phyloP scores from a whole-genome alignment of 2,113 vertebrate species.

The Hippolais icterina region DNA sequence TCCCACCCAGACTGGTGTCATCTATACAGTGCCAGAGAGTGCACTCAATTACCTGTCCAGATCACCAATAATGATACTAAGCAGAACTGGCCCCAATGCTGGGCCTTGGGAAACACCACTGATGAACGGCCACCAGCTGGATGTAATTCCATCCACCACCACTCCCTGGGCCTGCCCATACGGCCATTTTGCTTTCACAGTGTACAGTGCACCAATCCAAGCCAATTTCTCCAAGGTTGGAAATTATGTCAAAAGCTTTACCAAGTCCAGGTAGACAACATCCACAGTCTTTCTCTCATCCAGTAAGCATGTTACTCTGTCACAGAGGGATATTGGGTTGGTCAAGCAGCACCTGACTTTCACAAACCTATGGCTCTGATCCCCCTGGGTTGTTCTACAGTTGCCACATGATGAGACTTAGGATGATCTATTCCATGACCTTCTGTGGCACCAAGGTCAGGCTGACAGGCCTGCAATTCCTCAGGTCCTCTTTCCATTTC shows the following conservation, averaged over 20 bases:
- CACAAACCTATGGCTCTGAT: background rate
- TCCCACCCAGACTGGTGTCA: background rate
- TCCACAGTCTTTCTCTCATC: background rate
- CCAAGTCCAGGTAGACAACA: background rate
- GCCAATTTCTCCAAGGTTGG: background rate
- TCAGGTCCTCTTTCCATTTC: background rate
- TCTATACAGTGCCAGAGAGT: background rate
- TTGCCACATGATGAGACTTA: fast-evolving
- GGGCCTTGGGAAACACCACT: background rate
- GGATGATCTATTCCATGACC: background rate
- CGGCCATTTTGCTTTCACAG: background rate
- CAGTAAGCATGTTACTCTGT: background rate
- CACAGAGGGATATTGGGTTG: background rate
- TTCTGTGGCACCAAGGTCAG: background rate
- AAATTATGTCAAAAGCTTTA: background rate
- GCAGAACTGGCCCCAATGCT: background rate
- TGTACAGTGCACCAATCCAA: background rate
- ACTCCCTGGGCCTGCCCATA: background rate
- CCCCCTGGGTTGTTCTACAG: background rate
- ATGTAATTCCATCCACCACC: background rate
- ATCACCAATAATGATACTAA: background rate
- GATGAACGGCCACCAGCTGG: background rate
- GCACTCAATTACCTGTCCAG: background rate
- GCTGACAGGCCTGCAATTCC: background rate
- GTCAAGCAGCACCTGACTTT: background rate